Evolutionary conservation across 2,797 vertebrate genomes (phyloP).

Genomic region (Graptemys geographica): DNA sequence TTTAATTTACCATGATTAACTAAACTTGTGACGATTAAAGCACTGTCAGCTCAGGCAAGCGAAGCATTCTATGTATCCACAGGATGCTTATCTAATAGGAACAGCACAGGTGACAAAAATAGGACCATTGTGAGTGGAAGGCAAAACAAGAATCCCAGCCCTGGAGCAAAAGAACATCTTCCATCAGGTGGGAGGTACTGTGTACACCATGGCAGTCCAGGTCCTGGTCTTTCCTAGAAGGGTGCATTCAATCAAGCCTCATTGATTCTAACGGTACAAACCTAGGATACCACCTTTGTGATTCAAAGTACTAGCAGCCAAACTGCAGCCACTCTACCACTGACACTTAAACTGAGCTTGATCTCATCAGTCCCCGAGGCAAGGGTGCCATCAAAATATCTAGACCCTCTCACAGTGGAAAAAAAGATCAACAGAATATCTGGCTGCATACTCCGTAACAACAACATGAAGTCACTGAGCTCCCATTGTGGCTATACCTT

Average conservation of each 20-base stretch:
- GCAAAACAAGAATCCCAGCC: not conserved
- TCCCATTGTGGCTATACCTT: not conserved
- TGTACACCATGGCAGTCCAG: too few relatives aligned
- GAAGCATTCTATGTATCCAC: not conserved
- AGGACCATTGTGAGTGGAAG: not conserved
- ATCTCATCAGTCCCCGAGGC: not conserved
- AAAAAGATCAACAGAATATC: not conserved
- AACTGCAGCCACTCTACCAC: not conserved
- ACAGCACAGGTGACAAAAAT: not conserved
- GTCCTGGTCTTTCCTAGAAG: not conserved
- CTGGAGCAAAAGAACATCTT: not conserved
- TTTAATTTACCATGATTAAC: not conserved
- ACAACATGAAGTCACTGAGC: not conserved
- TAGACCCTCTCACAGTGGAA: not conserved
- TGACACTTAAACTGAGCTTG: not conserved
- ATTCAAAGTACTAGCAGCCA: not conserved
- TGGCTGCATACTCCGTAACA: not conserved
- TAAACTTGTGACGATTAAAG: not conserved
- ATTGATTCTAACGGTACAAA: not conserved
- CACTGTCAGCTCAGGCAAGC: not conserved
- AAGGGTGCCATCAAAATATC: not conserved
- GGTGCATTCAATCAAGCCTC: not conserved
- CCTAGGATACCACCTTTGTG: not conserved
- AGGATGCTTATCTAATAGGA: not conserved
- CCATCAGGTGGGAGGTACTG: not conserved